phyloP scores from a whole-genome alignment of 2,797 vertebrate genomes.

The Falco naumanni region DNA sequence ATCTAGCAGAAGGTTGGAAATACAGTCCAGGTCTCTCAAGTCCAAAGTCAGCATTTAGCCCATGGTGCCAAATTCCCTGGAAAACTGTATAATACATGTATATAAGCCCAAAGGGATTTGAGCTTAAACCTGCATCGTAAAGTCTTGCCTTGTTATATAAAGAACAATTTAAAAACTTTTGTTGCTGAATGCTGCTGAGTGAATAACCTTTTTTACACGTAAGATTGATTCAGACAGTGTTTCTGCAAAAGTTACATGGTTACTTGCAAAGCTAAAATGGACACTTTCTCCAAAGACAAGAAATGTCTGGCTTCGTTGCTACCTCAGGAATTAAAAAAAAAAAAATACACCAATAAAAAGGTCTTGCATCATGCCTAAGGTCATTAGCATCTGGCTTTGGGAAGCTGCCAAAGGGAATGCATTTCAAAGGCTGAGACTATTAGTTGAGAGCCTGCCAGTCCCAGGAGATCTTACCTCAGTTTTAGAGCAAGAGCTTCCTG shows the following conservation, averaged over 20 bases:
- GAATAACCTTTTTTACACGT: neutral
- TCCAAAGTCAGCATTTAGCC: neutral
- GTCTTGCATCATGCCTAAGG: slow-evolving; percentile 69
- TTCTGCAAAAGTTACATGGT: neutral
- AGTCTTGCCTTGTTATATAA: neutral
- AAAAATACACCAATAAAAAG: slow-evolving; percentile 37
- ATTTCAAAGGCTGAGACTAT: slow-evolving; percentile 67
- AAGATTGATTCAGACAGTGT: neutral
- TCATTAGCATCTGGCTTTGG: slow-evolving; percentile 68
- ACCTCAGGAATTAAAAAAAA: neutral
- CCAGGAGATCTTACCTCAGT: slow-evolving; percentile 60
- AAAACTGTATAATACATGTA: neutral
- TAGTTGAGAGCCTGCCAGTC: slow-evolving; percentile 65
- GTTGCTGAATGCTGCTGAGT: neutral
- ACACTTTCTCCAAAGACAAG: neutral
- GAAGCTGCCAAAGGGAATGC: slow-evolving; percentile 66
- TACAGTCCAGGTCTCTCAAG: neutral
- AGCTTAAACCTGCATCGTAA: neutral
- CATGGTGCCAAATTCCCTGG: neutral
- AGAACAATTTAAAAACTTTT: neutral
- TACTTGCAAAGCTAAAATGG: neutral
- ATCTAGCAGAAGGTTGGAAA: neutral
- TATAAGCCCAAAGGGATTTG: neutral
- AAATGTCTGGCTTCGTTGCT: neutral
- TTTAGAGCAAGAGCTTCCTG: slow-evolving; percentile 67